phyloP scores from a whole-genome alignment of 2,797 vertebrate genomes.

The Poeciliopsis turneri region DNA sequence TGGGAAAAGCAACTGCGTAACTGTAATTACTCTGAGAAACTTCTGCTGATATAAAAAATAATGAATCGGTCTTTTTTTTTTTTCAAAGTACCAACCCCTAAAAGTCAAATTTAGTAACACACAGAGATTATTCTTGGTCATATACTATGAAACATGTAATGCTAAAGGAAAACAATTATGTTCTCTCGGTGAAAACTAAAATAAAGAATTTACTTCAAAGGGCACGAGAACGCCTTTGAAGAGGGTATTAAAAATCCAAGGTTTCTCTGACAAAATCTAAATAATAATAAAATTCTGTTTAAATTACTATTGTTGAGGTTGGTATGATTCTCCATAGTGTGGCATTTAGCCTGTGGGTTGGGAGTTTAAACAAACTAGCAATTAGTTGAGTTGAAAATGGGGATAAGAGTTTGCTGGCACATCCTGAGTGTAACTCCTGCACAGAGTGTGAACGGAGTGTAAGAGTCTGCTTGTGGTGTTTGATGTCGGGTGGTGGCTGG shows the following conservation, averaged over 20 bases:
- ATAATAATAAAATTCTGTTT: background rate
- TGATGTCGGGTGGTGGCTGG: conserved; percentile 76
- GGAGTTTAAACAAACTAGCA: background rate
- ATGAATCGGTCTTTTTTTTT: background rate
- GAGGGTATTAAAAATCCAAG: background rate
- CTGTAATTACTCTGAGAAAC: background rate
- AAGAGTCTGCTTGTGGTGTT: conserved; percentile 53
- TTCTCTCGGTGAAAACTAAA: background rate
- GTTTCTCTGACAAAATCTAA: background rate
- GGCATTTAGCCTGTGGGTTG: background rate
- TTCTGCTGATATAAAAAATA: background rate
- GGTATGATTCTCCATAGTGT: background rate
- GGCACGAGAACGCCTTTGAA: background rate
- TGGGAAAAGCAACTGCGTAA: background rate
- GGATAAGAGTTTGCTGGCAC: conserved; percentile 3
- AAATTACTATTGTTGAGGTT: background rate
- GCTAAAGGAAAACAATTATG: background rate
- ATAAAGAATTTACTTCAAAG: background rate
- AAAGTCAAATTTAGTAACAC: background rate
- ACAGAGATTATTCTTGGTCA: background rate
- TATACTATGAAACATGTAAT: background rate
- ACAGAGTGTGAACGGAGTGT: conserved; percentile 34
- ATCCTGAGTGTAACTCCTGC: conserved; percentile 35
- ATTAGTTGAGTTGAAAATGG: conserved; percentile 20
- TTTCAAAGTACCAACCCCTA: background rate